Percentiles rank a stretch among this genome's conserved stretches.
Evolutionary conservation across 2,888 invertebrate genomes (phyloP).

Genomic region (Tinea semifulvella): DNA sequence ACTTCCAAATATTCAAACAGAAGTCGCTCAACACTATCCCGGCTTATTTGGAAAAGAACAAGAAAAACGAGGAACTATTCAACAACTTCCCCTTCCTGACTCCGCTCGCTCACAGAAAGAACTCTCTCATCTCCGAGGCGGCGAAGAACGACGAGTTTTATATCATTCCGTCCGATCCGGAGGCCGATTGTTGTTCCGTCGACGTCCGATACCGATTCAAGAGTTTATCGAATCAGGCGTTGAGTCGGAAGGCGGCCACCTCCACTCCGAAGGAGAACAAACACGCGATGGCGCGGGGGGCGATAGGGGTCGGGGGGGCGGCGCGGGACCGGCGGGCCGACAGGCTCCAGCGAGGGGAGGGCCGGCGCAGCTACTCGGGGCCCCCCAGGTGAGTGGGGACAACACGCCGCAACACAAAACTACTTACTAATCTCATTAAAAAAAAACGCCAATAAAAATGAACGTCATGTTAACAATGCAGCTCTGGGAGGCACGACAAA

Average conservation of each 20-base stretch:
- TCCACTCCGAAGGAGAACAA: not conserved
- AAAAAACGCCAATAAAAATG: not conserved
- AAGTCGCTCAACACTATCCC: conserved; percentile 58
- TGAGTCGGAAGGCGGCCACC: conserved; percentile 22
- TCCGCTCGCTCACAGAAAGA: conserved; percentile 64
- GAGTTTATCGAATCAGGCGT: conserved; percentile 35
- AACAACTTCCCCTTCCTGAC: conserved; percentile 67
- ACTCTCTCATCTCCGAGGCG: conserved; percentile 42
- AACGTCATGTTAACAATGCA: conserved; percentile 23
- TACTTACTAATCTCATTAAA: not conserved
- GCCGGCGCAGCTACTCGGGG: conserved; percentile 44
- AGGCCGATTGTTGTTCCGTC: conserved; percentile 28
- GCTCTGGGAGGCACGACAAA: no score
- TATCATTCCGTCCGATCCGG: conserved; percentile 45
- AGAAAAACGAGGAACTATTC: conserved; percentile 54
- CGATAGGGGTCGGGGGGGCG: conserved; percentile 17
- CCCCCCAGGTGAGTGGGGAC: conserved; percentile 37
- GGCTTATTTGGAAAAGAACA: conserved; percentile 39
- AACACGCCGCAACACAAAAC: no score
- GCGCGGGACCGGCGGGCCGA: conserved; percentile 14
- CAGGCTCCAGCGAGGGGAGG: conserved; percentile 15
- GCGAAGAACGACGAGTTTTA: conserved; percentile 58
- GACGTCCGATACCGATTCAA: conserved; percentile 36
- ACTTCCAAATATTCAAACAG: conserved; percentile 59
- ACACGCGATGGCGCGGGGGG: no score